These are phyloP conservation scores for Eumacrocentrus americanus DNA, from an alignment of 2,888 invertebrate genomes.

Conservation along the genomic window DNA sequence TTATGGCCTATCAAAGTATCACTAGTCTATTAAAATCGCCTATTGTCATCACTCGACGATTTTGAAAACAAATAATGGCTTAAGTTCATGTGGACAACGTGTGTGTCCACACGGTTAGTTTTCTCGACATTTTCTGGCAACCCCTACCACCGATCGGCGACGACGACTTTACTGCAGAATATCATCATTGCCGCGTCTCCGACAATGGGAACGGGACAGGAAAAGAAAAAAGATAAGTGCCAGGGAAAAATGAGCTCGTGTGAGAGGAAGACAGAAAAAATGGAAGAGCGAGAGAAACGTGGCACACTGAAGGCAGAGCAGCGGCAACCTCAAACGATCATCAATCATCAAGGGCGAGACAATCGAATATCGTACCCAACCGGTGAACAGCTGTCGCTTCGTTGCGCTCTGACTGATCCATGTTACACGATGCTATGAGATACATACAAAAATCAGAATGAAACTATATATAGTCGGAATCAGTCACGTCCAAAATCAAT, in stretches of 20 bases:
- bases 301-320: constrained; percentile 45
- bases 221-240: constrained; percentile 22
- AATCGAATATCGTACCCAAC: constrained; percentile 65
- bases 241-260: constrained; percentile 10
- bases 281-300: constrained; percentile 43
- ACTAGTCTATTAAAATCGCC: no score
- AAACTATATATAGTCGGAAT: constrained; percentile 14
- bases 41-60: no score
- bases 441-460: constrained; percentile 31
- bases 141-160: no score
- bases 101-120: no score
- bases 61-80: no score
- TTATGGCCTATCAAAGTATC: no score
- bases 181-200: no score
- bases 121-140: no score
- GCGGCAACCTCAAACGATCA: constrained; percentile 64
- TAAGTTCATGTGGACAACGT: no score
- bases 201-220: constrained; percentile 13
- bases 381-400: constrained; percentile 67
- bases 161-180: no score
- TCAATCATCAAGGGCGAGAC: constrained; percentile 67
- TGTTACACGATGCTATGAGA: constrained; percentile 49
- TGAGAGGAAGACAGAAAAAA: constrained; percentile 27
- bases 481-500: constrained; percentile 4
- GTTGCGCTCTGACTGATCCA: constrained; percentile 52